Percentiles rank a stretch among this genome's conserved stretches.
These are phyloP conservation scores for Pristis pectinata DNA, from an alignment of 2,797 vertebrate genomes.

Conservation along the genomic window DNA sequence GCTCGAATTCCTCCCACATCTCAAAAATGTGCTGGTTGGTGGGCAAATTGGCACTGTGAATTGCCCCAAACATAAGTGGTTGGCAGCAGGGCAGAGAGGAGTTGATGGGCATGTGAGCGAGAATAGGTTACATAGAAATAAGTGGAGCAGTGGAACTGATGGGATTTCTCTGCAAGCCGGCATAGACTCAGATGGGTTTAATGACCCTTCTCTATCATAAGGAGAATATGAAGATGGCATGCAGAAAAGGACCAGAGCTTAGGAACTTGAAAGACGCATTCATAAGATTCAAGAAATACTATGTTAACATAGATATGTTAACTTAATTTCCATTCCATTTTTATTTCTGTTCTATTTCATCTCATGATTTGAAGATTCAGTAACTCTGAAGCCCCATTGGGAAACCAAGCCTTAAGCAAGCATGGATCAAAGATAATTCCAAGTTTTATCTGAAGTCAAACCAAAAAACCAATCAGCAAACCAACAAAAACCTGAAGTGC, in stretches of 20 bases:
- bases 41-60: too few relatives aligned
- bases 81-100: too few relatives aligned
- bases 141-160: too few relatives aligned
- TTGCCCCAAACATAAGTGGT: too few relatives aligned
- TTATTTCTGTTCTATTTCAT: not conserved
- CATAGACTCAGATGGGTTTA: too few relatives aligned
- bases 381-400: not conserved
- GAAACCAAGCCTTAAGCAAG: not conserved
- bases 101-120: too few relatives aligned
- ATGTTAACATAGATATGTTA: not conserved
- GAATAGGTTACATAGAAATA: too few relatives aligned
- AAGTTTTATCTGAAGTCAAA: not conserved
- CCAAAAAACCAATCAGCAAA: not conserved
- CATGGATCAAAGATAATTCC: not conserved
- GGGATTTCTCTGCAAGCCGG: too few relatives aligned
- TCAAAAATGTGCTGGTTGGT: too few relatives aligned
- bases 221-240: too few relatives aligned
- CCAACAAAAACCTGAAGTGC: not conserved
- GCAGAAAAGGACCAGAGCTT: not conserved
- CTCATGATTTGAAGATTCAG: not conserved
- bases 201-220: too few relatives aligned
- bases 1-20: too few relatives aligned
- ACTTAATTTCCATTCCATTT: slow-evolving; percentile 17
- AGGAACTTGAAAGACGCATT: not conserved
- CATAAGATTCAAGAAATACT: slow-evolving; percentile 2